These are phyloP conservation scores for Ganaspis brasiliensis DNA, from an alignment of 2,888 invertebrate genomes.

Conservation along the genomic window DNA sequence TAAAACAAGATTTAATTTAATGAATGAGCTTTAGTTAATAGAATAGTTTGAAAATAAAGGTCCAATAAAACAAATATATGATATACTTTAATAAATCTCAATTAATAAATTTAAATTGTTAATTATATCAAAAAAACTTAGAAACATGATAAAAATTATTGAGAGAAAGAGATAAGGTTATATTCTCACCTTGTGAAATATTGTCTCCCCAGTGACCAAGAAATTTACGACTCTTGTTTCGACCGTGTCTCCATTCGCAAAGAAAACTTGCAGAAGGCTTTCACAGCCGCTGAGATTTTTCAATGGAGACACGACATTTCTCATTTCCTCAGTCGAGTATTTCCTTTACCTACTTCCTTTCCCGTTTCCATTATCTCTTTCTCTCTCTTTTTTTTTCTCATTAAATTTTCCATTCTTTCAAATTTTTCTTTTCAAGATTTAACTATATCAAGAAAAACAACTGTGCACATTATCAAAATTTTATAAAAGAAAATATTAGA, in stretches of 20 bases:
- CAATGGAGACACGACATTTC: constrained; percentile 66
- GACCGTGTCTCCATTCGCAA: constrained; percentile 52
- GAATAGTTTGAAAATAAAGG: too few relatives aligned
- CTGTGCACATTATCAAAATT: neutral
- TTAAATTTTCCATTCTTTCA: constrained; percentile 1
- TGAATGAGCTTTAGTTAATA: too few relatives aligned
- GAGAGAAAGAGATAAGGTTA: constrained; percentile 55
- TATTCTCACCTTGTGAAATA: constrained; percentile 69
- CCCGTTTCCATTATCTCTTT: constrained; percentile 6
- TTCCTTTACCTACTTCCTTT: constrained; percentile 13
- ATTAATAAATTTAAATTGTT: constrained; percentile 1
- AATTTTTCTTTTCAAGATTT: neutral
- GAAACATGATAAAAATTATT: neutral
- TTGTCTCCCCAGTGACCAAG: constrained; percentile 54
- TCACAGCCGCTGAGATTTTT: constrained; percentile 61
- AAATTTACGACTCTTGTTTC: constrained; percentile 73
- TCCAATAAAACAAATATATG: too few relatives aligned
- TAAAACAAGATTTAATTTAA: too few relatives aligned
- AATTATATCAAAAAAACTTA: neutral
- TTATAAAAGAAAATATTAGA: too few relatives aligned
- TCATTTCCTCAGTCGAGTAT: constrained; percentile 53
- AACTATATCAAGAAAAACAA: neutral
- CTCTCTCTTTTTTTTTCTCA: neutral
- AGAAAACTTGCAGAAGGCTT: constrained; percentile 61
- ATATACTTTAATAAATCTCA: too few relatives aligned